Conservation (phyloP, 1,140 invertebrate species). For the Chrysopa pallens region DNA sequence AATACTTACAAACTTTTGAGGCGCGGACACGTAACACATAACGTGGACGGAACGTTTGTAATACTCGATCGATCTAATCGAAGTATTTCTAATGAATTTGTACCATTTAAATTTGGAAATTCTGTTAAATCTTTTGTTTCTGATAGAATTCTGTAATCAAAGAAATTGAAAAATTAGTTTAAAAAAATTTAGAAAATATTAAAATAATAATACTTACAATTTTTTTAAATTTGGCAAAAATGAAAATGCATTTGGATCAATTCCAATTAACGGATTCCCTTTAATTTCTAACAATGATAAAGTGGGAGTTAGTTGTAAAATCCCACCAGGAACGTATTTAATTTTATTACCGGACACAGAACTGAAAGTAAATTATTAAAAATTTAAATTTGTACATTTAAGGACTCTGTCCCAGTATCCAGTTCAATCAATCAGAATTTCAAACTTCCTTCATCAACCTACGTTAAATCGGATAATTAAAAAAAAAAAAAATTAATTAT, state of each 20-base stretch:
- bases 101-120: constrained; percentile 70
- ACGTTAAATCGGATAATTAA: constrained; percentile 3
- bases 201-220: constrained; percentile 46
- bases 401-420: too few species aligned
- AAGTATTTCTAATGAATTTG: constrained; percentile 55
- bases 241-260: constrained; percentile 42
- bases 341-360: constrained; percentile 53
- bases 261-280: constrained; percentile 47
- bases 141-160: constrained; percentile 55
- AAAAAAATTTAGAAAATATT: too few species aligned
- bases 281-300: constrained; percentile 45
- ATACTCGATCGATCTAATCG: constrained; percentile 67
- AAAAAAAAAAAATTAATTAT: too few species aligned
- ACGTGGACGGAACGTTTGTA: constrained; percentile 40
- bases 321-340: constrained; percentile 35
- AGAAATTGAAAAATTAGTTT: neutral
- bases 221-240: constrained; percentile 44
- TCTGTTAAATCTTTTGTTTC: constrained; percentile 57
- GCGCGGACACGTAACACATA: constrained; percentile 60
- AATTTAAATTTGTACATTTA: too few species aligned
- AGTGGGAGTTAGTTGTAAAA: constrained; percentile 34
- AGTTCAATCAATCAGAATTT: too few species aligned
- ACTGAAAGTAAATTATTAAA: constrained; percentile 21
- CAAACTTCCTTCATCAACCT: too few species aligned
- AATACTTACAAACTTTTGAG: constrained; percentile 72